These are phyloP conservation scores for Phaedon cochleariae DNA, from an alignment of 2,888 invertebrate genomes.

Conservation along the genomic window DNA sequence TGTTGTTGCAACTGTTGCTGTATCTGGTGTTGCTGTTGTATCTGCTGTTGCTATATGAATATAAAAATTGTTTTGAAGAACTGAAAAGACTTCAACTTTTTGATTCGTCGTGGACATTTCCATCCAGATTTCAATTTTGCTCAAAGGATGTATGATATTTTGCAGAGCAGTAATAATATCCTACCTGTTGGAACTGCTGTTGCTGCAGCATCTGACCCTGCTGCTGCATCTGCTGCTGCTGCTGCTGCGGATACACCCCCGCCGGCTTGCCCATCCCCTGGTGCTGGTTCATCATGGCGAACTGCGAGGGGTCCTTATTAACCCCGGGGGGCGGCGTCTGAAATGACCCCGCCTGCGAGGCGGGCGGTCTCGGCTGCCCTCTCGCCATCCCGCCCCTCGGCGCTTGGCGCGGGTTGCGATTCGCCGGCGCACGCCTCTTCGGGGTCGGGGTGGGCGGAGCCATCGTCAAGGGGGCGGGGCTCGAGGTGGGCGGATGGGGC, in stretches of 20 bases:
- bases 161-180: no score
- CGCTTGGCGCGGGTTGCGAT: slow-evolving; percentile 12
- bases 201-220: slow-evolving; percentile 31
- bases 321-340: slow-evolving; percentile 2
- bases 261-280: slow-evolving; percentile 12
- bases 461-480: background rate
- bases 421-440: slow-evolving; percentile 14
- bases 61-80: no score
- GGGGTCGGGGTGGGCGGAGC: background rate
- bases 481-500: background rate
- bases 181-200: slow-evolving; percentile 28
- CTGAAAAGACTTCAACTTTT: no score
- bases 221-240: slow-evolving; percentile 37
- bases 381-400: background rate
- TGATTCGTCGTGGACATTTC: no score
- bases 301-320: slow-evolving; percentile 30
- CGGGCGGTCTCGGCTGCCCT: background rate
- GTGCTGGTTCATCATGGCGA: slow-evolving; percentile 34
- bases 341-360: background rate
- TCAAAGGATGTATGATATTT: no score
- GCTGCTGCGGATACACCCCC: slow-evolving; percentile 11
- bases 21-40: slow-evolving; percentile 45
- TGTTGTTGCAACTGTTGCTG: slow-evolving; percentile 52
- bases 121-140: no score
- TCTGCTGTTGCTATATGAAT: slow-evolving; percentile 50